Evolutionary conservation across 2,113 vertebrate genomes (phyloP).

Genomic region (Gnathonemus longibarbis): DNA sequence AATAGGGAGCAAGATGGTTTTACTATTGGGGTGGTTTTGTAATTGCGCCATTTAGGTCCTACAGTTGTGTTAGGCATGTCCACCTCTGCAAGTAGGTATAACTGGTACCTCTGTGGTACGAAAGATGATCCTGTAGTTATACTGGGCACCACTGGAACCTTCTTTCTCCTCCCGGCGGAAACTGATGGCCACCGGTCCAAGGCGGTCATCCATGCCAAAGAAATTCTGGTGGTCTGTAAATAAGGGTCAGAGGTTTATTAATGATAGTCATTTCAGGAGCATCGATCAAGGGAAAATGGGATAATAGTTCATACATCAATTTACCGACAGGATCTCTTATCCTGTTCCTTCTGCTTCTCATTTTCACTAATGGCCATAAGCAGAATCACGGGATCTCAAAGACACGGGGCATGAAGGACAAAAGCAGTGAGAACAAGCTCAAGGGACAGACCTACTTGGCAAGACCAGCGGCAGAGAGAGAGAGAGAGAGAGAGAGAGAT

Average conservation of each 20-base stretch:
- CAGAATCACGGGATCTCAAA: background rate
- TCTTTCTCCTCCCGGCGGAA: slow-evolving; percentile 84
- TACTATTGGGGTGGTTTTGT: background rate
- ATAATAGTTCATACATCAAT: background rate
- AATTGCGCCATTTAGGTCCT: background rate
- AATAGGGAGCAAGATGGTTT: background rate
- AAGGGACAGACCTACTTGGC: background rate
- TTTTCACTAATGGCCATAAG: background rate
- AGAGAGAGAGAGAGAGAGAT: too few relatives aligned
- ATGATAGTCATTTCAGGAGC: background rate
- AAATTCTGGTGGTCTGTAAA: slow-evolving; percentile 82
- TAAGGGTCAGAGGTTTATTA: background rate
- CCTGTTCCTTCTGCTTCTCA: background rate
- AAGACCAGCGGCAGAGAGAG: background rate
- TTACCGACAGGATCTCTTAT: background rate
- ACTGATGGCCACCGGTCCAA: slow-evolving; percentile 81
- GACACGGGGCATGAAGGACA: background rate
- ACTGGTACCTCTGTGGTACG: slow-evolving; percentile 76
- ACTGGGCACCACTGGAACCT: slow-evolving; percentile 64
- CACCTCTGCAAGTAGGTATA: slow-evolving; percentile 3
- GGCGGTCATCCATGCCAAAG: slow-evolving; percentile 77
- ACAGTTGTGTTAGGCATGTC: background rate
- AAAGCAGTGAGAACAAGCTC: background rate
- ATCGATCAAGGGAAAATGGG: background rate
- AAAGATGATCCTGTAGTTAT: slow-evolving; percentile 83